phyloP scores from a whole-genome alignment of 2,797 vertebrate genomes.

The Mus caroli region DNA sequence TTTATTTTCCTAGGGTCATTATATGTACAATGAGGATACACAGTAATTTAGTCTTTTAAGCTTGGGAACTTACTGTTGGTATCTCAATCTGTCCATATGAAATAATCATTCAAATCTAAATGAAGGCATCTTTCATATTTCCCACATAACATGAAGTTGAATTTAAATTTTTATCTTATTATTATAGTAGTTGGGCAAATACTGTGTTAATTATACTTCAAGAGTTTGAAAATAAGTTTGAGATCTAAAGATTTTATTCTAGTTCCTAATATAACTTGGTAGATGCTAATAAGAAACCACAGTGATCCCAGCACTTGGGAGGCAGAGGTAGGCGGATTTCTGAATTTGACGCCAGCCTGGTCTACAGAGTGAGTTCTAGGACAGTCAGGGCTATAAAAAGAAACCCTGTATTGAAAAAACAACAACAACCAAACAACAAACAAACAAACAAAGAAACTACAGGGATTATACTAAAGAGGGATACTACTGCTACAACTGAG shows the following conservation, averaged over 20 bases:
- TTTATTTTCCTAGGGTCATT: neutral
- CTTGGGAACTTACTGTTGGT: neutral
- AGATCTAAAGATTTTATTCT: slow-evolving; percentile 16
- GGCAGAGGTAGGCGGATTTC: too few species aligned
- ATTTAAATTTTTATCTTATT: neutral
- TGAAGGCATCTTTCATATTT: neutral
- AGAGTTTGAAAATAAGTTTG: slow-evolving; percentile 17
- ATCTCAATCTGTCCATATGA: neutral
- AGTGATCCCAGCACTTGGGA: neutral
- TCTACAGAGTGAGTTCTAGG: too few species aligned
- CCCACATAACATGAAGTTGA: neutral
- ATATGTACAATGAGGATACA: neutral
- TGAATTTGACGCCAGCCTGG: too few species aligned
- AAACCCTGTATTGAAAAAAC: too few species aligned
- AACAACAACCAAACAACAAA: too few species aligned
- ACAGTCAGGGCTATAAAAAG: too few species aligned
- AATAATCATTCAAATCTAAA: neutral
- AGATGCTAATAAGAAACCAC: neutral
- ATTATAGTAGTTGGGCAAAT: neutral
- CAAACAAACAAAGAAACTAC: neutral
- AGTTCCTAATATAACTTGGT: neutral
- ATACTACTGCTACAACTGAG: neutral
- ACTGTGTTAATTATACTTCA: neutral
- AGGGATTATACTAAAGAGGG: neutral
- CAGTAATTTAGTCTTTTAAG: neutral